phyloP scores from a whole-genome alignment of 2,888 invertebrate species.

The Aphidoletes aphidimyza region DNA sequence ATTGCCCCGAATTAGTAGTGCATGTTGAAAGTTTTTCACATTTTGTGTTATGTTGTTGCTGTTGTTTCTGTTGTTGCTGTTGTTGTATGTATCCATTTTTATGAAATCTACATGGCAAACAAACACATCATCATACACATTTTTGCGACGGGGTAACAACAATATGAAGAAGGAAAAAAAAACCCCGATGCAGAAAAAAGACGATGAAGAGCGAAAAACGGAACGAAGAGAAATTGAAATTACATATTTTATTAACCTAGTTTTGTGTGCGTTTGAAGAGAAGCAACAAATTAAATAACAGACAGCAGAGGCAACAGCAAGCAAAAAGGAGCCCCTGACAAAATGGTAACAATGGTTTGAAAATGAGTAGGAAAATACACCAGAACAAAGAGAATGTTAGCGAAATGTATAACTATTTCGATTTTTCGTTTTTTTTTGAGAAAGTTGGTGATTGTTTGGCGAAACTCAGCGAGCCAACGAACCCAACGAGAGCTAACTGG shows the following conservation, averaged over 20 bases:
- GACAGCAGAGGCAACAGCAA: background rate
- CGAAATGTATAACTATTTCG: background rate
- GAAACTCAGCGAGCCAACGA: no score
- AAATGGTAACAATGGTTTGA: background rate
- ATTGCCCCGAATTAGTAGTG: constrained; percentile 1
- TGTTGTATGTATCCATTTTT: background rate
- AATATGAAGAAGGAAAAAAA: no score
- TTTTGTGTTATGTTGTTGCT: no score
- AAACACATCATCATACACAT: constrained; percentile 14
- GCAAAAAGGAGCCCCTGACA: background rate
- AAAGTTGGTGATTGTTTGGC: background rate
- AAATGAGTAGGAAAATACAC: background rate
- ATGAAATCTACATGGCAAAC: background rate
- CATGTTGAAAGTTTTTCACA: background rate
- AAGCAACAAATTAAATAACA: background rate
- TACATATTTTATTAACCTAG: constrained; percentile 25
- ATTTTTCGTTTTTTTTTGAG: no score
- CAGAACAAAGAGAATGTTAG: background rate
- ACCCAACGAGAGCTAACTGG: background rate
- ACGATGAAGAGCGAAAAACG: background rate
- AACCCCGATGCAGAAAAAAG: no score
- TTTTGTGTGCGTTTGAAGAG: background rate
- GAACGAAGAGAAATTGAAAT: background rate
- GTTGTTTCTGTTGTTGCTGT: no score
- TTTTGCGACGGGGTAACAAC: no score